Evolutionary conservation across 2,113 vertebrate species (phyloP), one percentile per base, ranked within the genome.

Genomic region (Platycercus adscitus): DNA sequence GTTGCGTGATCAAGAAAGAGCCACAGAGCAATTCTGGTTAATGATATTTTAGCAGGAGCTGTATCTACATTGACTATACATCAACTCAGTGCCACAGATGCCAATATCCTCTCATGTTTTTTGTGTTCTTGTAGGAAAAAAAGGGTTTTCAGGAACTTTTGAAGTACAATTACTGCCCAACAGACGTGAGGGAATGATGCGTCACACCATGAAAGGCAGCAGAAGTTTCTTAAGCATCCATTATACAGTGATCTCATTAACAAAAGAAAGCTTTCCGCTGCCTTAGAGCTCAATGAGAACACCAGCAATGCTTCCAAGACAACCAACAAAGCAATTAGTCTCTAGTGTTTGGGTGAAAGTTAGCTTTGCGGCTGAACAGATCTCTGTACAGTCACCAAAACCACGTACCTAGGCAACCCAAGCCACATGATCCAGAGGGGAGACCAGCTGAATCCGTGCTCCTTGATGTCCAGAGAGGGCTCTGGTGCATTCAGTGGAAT

Each of bases 361-460:
- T 75, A 79, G 2, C 3, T 46, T 56, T n/a, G n/a, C 23, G 19
- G 78, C 12, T 79, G 65, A 76, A 4, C 47, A 58, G 29, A 33
- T 43, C 13, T 49, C 26, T 43, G 5, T 9, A 9, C 14, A 55
- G 75, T 23, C 55, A 58, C 26, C 2, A 1, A 55, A 33, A 64
- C 79, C 35, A 92, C 91, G 1, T 92, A 99, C 99, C 98, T 99
- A 1, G 99, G 99, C 91, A 99, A 94, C 31, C 98, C 98, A 4
- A 99, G 98, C 99, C 99, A 99, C 4, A 97, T 98, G 61, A 98
- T 98, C 99, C 99, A 99, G 78, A 99, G 97, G 3, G 99, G 99
- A 33, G 98, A 98, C 99, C 99, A 99, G 95, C 98, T 98, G 63
- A 98, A 97, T 17, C 95, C 91, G 11, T 98, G 98, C 17, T 99